Evolutionary conservation across 2,888 invertebrate genomes (phyloP), one percentile per base, ranked within the genome.

Genomic region (Ophraella communa): DNA sequence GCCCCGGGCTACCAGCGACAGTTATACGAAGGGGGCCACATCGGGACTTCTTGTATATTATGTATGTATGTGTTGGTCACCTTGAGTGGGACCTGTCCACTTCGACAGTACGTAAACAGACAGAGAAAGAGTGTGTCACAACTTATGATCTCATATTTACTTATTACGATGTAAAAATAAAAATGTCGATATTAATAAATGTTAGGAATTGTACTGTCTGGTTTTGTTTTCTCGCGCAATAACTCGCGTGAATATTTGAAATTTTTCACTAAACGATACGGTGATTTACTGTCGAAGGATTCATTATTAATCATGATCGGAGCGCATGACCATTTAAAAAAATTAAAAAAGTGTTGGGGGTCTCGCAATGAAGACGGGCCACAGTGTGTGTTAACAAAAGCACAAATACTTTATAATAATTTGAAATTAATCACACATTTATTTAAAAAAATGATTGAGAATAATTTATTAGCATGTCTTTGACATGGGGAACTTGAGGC

Each of bases 11-110:
- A 68, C 62, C 3, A 55, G 27, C 20, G 56, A 56, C 56, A 56
- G 56, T 56, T 56, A 56, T 30, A 10, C 39, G 24, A 63, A 45
- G 69, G 73, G 66, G 71, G 70, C 68, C 61, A 71, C 60, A 49
- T 60, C 63, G 47, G 64, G 57, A 67, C 65, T 62, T 68, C 67
- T 73, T 47, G 20, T 47, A n/a, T n/a, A n/a, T n/a, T n/a, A n/a
- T n/a, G 14, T 39, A 5, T 39, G 35, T 45, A 11, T 47, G 47
- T 70, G 60, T 72, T 71, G 72, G 71, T 74, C 74, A 76, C 74
- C 74, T 74, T 77, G 73, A 70, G 66, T 71, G 71, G 62, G 72
- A 70, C 69, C 70, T 52, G 62, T 56, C 56, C 27, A 24, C 23
- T 18, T 17, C 21, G 20, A 49, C 49, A 14, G 7, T 47, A 44